Conservation (phyloP, 2,797 vertebrate species). For the Peromyscus eremicus region DNA sequence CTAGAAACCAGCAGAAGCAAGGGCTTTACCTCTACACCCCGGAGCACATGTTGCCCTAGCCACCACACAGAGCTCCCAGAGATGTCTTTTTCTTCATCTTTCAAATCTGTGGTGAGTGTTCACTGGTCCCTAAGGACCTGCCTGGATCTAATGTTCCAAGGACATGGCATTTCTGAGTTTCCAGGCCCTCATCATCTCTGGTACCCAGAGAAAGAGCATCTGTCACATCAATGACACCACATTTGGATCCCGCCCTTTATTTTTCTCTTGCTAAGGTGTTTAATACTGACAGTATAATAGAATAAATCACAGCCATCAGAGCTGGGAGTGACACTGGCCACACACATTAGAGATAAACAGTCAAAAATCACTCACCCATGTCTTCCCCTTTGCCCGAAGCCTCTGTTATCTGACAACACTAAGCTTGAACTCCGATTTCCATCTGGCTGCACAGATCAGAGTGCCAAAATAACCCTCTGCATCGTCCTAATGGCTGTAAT, state of each 20-base stretch:
- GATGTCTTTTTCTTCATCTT: conserved; percentile 27
- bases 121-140: background rate
- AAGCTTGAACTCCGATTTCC: conserved; percentile 82
- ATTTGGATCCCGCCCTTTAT: conserved; percentile 75
- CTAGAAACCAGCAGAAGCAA: background rate
- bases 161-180: conserved; percentile 36
- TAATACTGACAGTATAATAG: conserved; percentile 85
- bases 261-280: conserved; percentile 82
- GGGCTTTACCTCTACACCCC: background rate
- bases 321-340: conserved; percentile 83
- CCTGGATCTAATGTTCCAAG: background rate
- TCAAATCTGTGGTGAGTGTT: background rate
- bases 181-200: background rate
- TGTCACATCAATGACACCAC: conserved; percentile 76
- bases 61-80: background rate
- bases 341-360: conserved; percentile 84
- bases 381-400: conserved; percentile 77
- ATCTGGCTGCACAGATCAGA: conserved; percentile 79
- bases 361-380: conserved; percentile 81
- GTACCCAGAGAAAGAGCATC: conserved; percentile 74
- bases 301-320: conserved; percentile 84
- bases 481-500: conserved; percentile 72
- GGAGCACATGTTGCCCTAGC: background rate
- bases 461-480: conserved; percentile 75
- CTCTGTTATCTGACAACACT: conserved; percentile 81